A percentile compares a stretch with the other conserved stretches of the same genome.
Conservation (phyloP, 2,888 invertebrate genomes). For the Barypeithes pellucidus region DNA sequence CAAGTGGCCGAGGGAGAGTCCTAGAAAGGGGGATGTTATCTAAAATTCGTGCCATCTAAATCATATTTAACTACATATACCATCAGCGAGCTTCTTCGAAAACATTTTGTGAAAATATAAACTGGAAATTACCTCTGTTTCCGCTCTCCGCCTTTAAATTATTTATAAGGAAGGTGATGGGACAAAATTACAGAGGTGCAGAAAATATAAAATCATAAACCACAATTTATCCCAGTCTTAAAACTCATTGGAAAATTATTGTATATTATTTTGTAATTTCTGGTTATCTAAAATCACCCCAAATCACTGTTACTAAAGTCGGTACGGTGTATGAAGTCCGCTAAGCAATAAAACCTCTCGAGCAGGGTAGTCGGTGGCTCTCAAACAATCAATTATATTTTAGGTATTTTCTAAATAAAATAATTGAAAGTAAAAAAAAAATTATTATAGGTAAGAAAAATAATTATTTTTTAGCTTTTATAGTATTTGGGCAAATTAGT, state of each 20-base stretch:
- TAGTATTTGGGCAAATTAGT: too few relatives aligned
- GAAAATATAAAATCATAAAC: conserved; percentile 28
- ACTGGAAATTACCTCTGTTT: conserved; percentile 34
- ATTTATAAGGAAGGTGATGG: conserved; percentile 27
- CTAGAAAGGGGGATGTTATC: conserved; percentile 14
- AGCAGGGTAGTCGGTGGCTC: too few relatives aligned
- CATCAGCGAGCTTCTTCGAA: conserved; percentile 24
- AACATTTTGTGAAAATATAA: conserved; percentile 32
- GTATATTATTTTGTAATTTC: too few relatives aligned
- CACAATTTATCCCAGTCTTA: conserved; percentile 20
- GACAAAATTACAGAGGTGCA: conserved; percentile 21
- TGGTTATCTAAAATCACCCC: background rate
- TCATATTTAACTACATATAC: conserved; percentile 25
- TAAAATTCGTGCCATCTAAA: conserved; percentile 24
- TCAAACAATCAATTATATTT: too few relatives aligned
- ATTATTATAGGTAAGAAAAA: too few relatives aligned
- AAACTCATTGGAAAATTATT: conserved; percentile 1
- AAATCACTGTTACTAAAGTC: too few relatives aligned
- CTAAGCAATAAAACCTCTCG: too few relatives aligned
- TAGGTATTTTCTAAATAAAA: too few relatives aligned
- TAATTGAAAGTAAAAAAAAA: too few relatives aligned
- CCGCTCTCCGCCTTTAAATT: conserved; percentile 22
- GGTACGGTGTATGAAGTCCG: too few relatives aligned
- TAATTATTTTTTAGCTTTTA: too few relatives aligned
- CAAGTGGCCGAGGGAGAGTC: conserved; percentile 1